Evolutionary conservation across 2,113 vertebrate genomes (phyloP), one percentile per base, ranked within the genome.

Genomic region (Centropristis striata): DNA sequence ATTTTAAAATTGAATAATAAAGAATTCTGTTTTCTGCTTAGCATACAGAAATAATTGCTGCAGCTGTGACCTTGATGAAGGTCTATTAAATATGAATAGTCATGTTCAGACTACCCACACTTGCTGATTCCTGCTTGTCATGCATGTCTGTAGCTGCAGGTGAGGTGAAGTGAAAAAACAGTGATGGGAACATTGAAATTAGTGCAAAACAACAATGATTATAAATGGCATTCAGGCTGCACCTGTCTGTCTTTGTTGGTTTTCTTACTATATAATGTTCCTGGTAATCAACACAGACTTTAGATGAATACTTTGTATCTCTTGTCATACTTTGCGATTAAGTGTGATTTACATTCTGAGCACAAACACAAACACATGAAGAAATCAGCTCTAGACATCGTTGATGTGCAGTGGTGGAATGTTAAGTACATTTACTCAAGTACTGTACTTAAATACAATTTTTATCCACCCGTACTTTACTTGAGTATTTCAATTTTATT

Each of bases 21-120:
- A 70, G 20, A 28, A 65, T 36, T 59, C 6, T 47, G 8, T 67
- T 71, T 46, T 66, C 46, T 36, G 27, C 51, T 59, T 39, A 27
- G 37, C n/a, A 47, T 9, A 9, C 9, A 23, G 13, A 71, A 75
- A 54, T 9, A 50, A 57, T 63, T 16, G 18, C 39, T n/a, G 27
- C 72, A 77, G 68, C 61, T 64, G 61, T 59, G 64, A 55, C 55
- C 39, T 81, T 81, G 60, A 57, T 67, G 9, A 63, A 21, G 59
- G 68, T 27, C 32, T 39, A 36, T 25, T 47, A 41, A 70, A 44
- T 27, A 71, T 67, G 47, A 71, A 60, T 49, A 41, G 46, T 41
- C 44, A 39, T 53, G 55, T 63, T 85, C 61, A 66, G 18, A 15
- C 7, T 15, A 5, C 54, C 41, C 27, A 25, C 11, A 11, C 23